Evolutionary conservation across 2,888 invertebrate species (phyloP).

Genomic region (Cataglyphis altisquamis): DNA sequence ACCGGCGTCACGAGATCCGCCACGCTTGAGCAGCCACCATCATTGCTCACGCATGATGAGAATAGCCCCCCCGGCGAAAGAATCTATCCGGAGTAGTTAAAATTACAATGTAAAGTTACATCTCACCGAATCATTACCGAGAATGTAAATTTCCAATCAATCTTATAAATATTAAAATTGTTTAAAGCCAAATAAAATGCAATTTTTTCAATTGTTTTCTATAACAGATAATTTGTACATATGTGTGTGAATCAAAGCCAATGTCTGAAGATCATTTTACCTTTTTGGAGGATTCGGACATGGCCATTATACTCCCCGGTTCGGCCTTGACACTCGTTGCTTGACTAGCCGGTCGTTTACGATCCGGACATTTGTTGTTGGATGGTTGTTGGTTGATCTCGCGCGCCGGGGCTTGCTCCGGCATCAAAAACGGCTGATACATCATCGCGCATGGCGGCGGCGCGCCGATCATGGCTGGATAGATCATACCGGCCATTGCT

Average conservation of each 20-base stretch:
- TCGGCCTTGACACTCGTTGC: constrained; percentile 88
- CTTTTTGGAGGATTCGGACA: constrained; percentile 89
- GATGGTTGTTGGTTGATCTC: constrained; percentile 61
- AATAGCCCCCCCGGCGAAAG: constrained; percentile 77
- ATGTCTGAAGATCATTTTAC: constrained; percentile 70
- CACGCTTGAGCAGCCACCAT: constrained; percentile 76
- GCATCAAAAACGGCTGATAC: constrained; percentile 88
- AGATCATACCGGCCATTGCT: constrained; percentile 88
- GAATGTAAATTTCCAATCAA: background rate
- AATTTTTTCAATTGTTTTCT: background rate
- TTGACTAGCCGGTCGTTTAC: constrained; percentile 86
- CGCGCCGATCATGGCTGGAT: constrained; percentile 86
- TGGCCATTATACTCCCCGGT: constrained; percentile 87
- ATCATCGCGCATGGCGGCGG: constrained; percentile 87
- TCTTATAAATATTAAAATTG: background rate
- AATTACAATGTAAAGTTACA: background rate
- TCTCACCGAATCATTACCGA: background rate
- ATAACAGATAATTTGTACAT: background rate
- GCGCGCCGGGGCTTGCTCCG: constrained; percentile 70
- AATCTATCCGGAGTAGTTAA: constrained; percentile 67
- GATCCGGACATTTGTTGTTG: constrained; percentile 64
- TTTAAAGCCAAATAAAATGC: background rate
- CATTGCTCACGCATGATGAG: constrained; percentile 79
- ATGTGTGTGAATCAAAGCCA: background rate
- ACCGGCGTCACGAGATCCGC: constrained; percentile 60